Percentiles rank a stretch among this genome's conserved stretches.
Evolutionary conservation across 2,888 invertebrate genomes (phyloP).

Genomic region (Pharmacophagus antenor): DNA sequence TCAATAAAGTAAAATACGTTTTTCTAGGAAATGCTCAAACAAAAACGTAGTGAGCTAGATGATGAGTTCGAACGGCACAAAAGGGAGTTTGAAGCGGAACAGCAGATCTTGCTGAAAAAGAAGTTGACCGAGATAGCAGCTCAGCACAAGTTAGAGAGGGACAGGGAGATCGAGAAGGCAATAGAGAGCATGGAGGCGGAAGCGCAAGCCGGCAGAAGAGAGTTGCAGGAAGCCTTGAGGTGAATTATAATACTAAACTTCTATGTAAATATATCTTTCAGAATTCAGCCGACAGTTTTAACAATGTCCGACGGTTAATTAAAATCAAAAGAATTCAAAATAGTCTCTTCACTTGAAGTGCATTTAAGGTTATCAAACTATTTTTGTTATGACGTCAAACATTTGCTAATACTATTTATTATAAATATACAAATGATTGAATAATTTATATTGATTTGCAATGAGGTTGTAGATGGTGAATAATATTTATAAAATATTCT

Average conservation of each 20-base stretch:
- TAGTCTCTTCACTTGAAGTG: too few species aligned
- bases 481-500: too few species aligned
- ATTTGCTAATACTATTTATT: too few species aligned
- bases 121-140: slow-evolving; percentile 85
- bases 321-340: too few species aligned
- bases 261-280: background rate
- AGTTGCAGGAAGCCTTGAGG: slow-evolving; percentile 82
- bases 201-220: slow-evolving; percentile 79
- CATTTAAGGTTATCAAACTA: too few species aligned
- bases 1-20: too few species aligned
- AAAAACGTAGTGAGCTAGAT: slow-evolving; percentile 81
- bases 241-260: slow-evolving; percentile 35
- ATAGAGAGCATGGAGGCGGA: slow-evolving; percentile 86
- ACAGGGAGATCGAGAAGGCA: slow-evolving; percentile 88
- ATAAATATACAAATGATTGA: too few species aligned
- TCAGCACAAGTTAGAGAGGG: slow-evolving; percentile 86
- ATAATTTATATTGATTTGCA: too few species aligned
- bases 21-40: slow-evolving; percentile 66
- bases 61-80: slow-evolving; percentile 84
- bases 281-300: too few species aligned
- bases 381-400: too few species aligned
- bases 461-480: too few species aligned
- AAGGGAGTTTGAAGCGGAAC: slow-evolving; percentile 82
- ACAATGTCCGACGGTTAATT: too few species aligned
- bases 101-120: slow-evolving; percentile 81